phyloP scores from a whole-genome alignment of 2,113 vertebrate species.

The Dendrocopos noguchii region DNA sequence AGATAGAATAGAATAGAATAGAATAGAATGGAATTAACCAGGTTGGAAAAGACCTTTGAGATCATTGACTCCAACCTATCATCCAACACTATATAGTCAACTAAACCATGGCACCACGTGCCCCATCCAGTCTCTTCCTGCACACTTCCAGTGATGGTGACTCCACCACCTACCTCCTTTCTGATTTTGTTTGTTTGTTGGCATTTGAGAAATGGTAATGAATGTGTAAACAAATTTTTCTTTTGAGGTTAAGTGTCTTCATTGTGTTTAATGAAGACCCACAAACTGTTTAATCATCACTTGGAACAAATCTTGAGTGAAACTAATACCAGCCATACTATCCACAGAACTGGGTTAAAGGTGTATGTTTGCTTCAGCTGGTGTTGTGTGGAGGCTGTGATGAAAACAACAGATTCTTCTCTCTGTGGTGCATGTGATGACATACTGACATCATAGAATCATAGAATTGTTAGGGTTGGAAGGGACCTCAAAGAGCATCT shows the following conservation, averaged over 20 bases:
- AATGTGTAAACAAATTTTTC: not conserved
- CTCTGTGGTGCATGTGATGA: not conserved
- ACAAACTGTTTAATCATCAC: not conserved
- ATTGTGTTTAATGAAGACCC: not conserved
- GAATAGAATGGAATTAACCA: no score
- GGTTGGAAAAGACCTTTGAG: no score
- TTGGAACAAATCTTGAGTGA: not conserved
- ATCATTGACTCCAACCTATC: no score
- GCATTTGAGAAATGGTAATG: not conserved
- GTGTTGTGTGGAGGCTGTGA: not conserved
- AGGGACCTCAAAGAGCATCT: no score
- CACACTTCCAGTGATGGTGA: no score
- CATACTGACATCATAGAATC: not conserved
- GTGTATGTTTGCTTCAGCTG: not conserved
- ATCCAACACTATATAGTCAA: no score
- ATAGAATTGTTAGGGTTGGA: no score
- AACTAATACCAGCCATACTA: not conserved
- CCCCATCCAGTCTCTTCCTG: no score
- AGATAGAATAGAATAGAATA: no score
- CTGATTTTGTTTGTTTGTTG: not conserved
- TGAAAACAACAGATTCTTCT: not conserved
- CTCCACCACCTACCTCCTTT: not conserved
- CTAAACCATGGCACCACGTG: no score
- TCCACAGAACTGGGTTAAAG: not conserved
- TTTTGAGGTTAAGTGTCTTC: not conserved